Percentiles rank a stretch among this genome's conserved stretches.
Evolutionary conservation across 1,140 invertebrate species (phyloP).

Genomic region (Papilio polytes): DNA sequence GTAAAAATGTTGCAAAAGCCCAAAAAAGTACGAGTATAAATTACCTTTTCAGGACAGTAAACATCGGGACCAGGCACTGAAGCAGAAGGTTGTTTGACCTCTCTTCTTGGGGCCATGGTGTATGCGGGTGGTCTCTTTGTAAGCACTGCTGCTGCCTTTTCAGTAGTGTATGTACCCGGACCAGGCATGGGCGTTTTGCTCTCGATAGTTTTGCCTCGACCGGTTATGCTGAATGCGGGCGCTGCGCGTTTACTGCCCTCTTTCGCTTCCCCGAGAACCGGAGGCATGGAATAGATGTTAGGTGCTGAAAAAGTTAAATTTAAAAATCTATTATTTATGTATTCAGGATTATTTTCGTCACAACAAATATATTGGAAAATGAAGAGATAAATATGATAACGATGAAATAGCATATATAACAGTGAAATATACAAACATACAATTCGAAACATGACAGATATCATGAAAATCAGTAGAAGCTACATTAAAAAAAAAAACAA

Average conservation of each 20-base stretch:
- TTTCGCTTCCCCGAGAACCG: conserved; percentile 88
- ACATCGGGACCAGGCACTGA: conserved; percentile 84
- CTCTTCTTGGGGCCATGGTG: conserved; percentile 79
- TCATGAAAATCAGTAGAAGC: too few species aligned
- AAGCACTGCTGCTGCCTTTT: conserved; percentile 64
- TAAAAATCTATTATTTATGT: background rate
- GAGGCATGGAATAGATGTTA: conserved; percentile 94
- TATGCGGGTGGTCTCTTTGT: conserved; percentile 75
- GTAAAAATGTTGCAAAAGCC: too few species aligned
- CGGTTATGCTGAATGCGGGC: conserved; percentile 81
- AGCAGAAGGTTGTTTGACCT: conserved; percentile 63
- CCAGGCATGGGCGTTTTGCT: conserved; percentile 74
- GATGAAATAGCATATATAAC: too few species aligned
- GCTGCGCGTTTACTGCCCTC: conserved; percentile 86
- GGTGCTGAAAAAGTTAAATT: conserved; percentile 85
- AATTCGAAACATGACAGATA: too few species aligned
- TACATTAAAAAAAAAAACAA: too few species aligned
- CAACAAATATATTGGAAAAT: background rate
- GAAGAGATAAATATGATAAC: background rate
- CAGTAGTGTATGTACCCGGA: conserved; percentile 78
- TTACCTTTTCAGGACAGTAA: conserved; percentile 85
- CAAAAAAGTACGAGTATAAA: background rate
- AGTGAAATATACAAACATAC: too few species aligned
- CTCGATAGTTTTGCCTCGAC: conserved; percentile 68
- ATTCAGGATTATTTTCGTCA: background rate